phyloP scores from a whole-genome alignment of 1,140 invertebrate species.

The Zaprionus nigranus region DNA sequence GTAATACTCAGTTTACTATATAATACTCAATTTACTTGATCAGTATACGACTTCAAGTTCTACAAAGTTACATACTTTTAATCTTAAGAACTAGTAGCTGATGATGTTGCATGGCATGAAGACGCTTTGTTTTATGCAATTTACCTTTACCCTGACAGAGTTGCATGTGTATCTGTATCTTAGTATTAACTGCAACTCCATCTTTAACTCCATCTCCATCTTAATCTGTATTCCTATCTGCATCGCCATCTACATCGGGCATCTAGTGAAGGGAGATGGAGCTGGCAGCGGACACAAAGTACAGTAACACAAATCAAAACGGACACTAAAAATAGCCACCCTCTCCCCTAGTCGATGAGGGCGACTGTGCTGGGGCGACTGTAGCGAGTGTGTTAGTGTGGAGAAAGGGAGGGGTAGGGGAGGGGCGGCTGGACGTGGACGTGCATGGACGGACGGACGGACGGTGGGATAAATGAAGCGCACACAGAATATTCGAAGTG shows the following conservation, averaged over 20 bases:
- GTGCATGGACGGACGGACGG: conserved; percentile 24
- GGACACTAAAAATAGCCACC: conserved; percentile 81
- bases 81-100: too few species aligned
- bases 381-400: background rate
- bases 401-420: background rate
- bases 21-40: too few species aligned
- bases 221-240: background rate
- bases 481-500: conserved; percentile 61
- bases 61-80: accelerated
- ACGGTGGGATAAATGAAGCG: conserved; percentile 68
- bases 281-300: conserved; percentile 50
- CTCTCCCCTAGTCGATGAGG: conserved; percentile 41
- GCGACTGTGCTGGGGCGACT: conserved; percentile 62
- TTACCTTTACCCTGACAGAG: background rate
- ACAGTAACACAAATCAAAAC: conserved; percentile 76
- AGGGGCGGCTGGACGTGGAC: background rate
- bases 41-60: too few species aligned
- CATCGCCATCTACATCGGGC: background rate
- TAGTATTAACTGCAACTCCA: background rate
- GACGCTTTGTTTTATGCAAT: background rate
- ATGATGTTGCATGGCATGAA: background rate
- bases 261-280: conserved; percentile 2
- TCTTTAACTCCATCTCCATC: background rate
- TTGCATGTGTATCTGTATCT: conserved; percentile 1
- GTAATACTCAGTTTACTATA: too few species aligned